A percentile compares a stretch with the other conserved stretches of the same genome.
Conservation (phyloP, 1,140 invertebrate genomes). For the Philotrypesis tridentata region DNA sequence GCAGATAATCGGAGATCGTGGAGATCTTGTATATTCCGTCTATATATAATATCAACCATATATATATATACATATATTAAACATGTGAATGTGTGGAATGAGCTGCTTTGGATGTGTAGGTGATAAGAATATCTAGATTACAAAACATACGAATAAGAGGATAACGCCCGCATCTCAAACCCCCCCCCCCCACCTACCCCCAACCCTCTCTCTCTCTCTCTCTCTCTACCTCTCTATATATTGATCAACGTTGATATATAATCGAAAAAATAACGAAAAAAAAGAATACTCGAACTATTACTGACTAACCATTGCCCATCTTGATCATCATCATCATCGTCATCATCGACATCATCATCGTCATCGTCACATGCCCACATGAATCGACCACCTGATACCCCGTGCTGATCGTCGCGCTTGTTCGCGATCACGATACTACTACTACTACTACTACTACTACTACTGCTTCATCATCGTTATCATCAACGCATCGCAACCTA, state of each 20-base stretch:
- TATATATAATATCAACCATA: too few species aligned
- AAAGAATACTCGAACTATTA: conserved; percentile 18
- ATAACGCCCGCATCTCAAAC: conserved; percentile 59
- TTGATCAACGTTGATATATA: too few species aligned
- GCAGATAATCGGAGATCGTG: neutral
- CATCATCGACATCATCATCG: conserved; percentile 40
- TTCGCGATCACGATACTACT: conserved; percentile 4
- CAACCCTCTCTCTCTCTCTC: too few species aligned
- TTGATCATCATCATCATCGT: conserved; percentile 55
- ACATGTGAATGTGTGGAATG: conserved; percentile 69
- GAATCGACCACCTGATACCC: conserved; percentile 42
- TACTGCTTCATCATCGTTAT: conserved; percentile 52
- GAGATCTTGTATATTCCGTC: too few species aligned
- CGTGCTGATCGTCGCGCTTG: neutral
- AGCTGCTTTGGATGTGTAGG: conserved; percentile 73
- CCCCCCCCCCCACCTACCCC: too few species aligned
- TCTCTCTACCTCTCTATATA: too few species aligned
- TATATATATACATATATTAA: conserved; percentile 54
- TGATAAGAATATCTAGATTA: conserved; percentile 65
- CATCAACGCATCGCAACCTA: conserved; percentile 58
- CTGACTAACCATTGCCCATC: conserved; percentile 41
- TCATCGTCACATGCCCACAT: too few species aligned
- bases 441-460: conserved; percentile 47
- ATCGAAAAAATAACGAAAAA: too few species aligned
- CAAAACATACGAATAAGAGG: conserved; percentile 48